Evolutionary conservation across 2,888 invertebrate species (phyloP), one percentile per base, ranked within the genome.

Genomic region (Eupithecia abbreviata): DNA sequence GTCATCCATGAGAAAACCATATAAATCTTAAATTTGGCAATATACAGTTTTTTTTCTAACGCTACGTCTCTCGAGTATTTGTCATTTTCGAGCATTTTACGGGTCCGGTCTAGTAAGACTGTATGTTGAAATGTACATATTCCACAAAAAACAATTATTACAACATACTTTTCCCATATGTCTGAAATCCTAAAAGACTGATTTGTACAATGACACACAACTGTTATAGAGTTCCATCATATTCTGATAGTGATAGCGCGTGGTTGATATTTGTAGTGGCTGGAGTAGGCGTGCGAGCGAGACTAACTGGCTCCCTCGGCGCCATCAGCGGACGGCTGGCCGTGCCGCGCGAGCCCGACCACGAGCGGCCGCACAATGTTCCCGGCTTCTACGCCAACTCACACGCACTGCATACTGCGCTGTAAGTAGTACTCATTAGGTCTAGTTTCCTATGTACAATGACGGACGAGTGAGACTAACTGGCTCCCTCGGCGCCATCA

Each of bases 401-500:
- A 43, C 86, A 84, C 74, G 78, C 78, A 5, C 82, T 85, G 72
- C 90, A 91, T 82, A 87, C 90, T 12, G 89, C 91, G 15, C 88
- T 92, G 92, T 93, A 30, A 88, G 91, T 89, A 43, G 47, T 45
- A 9, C 42, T 43, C 0, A 43, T 67, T 6, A 7, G 9, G n/a
- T 66, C 66, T 66, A 30, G 42, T 10, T n/a, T 68, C 42, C 15
- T 13, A n/a, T 41, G 15, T 3, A 43, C 42, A 42, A 45, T n/a
- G n/a, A n/a, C n/a, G n/a, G n/a, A n/a, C 89, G 89, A 74, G 91
- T 91, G 47, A 92, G 95, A 0, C 88, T 94, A 85, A 94, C 95
- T 68, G 95, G 95, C 0, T 95, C 95, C 2, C 85, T 95, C 81
- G 94, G 95, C 76, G 93, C 95, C 41, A 94, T 95, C 87, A 93